Conservation (phyloP, 1,140 invertebrate species). For the Microvelia longipes region DNA sequence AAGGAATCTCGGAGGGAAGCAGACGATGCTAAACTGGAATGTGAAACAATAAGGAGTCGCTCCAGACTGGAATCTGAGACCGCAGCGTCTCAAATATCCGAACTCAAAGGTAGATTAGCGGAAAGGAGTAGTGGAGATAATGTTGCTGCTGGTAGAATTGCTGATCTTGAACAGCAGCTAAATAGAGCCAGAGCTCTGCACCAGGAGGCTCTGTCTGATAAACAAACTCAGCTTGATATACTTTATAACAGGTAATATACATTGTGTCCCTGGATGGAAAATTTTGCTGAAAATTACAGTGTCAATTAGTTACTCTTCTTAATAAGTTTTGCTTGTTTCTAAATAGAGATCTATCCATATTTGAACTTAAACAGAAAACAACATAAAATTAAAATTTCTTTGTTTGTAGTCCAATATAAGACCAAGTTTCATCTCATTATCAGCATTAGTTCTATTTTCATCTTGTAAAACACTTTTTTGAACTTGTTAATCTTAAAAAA, state of each 20-base stretch:
- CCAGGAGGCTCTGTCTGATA: background rate
- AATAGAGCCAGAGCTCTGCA: background rate
- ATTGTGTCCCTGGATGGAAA: too few species aligned
- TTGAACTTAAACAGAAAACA: too few species aligned
- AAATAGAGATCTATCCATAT: too few species aligned
- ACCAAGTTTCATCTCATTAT: too few species aligned
- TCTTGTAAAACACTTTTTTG: too few species aligned
- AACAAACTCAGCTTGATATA: background rate
- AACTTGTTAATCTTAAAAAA: too few species aligned
- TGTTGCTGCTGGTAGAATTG: background rate
- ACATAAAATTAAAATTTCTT: too few species aligned
- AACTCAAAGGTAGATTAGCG: background rate
- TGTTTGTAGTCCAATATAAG: too few species aligned
- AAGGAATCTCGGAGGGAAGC: conserved; percentile 40
- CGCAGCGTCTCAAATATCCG: background rate
- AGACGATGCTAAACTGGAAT: conserved; percentile 19
- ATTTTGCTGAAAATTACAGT: too few species aligned
- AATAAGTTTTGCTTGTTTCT: too few species aligned
- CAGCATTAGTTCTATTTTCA: too few species aligned
- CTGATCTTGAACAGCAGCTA: background rate
- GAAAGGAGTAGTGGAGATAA: background rate
- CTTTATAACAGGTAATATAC: background rate
- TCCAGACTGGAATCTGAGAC: background rate
- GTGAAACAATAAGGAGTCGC: background rate
- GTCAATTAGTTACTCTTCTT: too few species aligned